A percentile compares a stretch with the other conserved stretches of the same genome.
Conservation (phyloP, 1,140 invertebrate species). For the Oryzaephilus surinamensis region DNA sequence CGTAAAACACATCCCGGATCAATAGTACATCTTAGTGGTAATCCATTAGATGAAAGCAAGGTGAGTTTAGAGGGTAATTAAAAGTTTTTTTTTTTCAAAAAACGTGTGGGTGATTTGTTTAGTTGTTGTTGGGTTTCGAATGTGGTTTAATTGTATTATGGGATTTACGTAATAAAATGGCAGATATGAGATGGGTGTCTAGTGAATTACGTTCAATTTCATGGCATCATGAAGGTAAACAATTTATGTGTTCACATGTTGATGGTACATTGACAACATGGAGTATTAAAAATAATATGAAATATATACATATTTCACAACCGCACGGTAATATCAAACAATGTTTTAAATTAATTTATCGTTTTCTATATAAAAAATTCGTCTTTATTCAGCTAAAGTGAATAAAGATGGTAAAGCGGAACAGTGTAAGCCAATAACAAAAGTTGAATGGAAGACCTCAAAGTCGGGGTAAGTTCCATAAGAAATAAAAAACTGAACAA, state of each 20-base stretch:
- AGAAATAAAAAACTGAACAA: not conserved
- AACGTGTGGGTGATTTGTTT: constrained; percentile 22
- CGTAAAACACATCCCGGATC: constrained; percentile 90
- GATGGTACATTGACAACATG: constrained; percentile 93
- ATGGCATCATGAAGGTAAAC: constrained; percentile 97
- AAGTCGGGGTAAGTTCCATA: constrained; percentile 65
- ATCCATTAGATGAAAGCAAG: constrained; percentile 90
- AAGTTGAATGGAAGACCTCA: constrained; percentile 89
- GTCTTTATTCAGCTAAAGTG: constrained; percentile 64
- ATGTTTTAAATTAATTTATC: constrained; percentile 3
- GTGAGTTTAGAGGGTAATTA: constrained; percentile 41
- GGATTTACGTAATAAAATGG: constrained; percentile 77
- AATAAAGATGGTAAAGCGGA: constrained; percentile 80
- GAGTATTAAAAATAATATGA: constrained; percentile 62
- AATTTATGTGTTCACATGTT: constrained; percentile 92
- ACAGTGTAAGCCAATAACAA: constrained; percentile 83
- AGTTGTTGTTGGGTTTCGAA: constrained; percentile 96
- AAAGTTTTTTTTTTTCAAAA: not conserved
- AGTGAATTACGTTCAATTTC: constrained; percentile 74
- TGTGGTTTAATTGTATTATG: constrained; percentile 88
- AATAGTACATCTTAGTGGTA: constrained; percentile 91
- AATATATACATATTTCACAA: constrained; percentile 71
- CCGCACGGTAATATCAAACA: constrained; percentile 70
- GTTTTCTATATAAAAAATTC: constrained; percentile 1
- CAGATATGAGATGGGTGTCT: constrained; percentile 73